A percentile compares a stretch with the other conserved stretches of the same genome.
Evolutionary conservation across 2,797 vertebrate species (phyloP).

Genomic region (Synaphobranchus kaupii): DNA sequence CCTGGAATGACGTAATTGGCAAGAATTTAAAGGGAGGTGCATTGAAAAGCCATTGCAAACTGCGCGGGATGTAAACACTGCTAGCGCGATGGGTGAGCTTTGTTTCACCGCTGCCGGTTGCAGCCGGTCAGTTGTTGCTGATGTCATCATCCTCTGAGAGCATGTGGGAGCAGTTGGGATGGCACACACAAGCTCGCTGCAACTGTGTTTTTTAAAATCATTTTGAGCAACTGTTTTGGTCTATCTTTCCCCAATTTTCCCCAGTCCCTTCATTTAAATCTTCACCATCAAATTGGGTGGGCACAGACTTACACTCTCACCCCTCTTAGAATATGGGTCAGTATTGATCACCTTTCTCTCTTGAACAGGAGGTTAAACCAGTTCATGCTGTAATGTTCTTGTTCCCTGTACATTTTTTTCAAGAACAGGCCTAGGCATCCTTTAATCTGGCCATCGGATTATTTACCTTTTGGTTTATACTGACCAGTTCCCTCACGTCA

Average conservation of each 20-base stretch:
- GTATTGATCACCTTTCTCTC: background rate
- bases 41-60: conserved; percentile 18
- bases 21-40: conserved; percentile 13
- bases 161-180: background rate
- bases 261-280: background rate
- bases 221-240: background rate
- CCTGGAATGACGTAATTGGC: conserved; percentile 26
- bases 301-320: background rate
- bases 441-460: background rate
- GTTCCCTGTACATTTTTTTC: no score
- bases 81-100: background rate
- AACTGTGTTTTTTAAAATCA: no score
- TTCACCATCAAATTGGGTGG: background rate
- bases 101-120: background rate
- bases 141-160: background rate
- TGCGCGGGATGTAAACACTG: background rate
- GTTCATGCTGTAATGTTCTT: no score
- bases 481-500: background rate
- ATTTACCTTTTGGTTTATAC: background rate
- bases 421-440: background rate
- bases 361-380: background rate
- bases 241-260: background rate
- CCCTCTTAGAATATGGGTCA: background rate
- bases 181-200: no score
- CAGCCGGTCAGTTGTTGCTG: background rate